phyloP scores from a whole-genome alignment of 1,140 invertebrate species.

The Panonychus citri region DNA sequence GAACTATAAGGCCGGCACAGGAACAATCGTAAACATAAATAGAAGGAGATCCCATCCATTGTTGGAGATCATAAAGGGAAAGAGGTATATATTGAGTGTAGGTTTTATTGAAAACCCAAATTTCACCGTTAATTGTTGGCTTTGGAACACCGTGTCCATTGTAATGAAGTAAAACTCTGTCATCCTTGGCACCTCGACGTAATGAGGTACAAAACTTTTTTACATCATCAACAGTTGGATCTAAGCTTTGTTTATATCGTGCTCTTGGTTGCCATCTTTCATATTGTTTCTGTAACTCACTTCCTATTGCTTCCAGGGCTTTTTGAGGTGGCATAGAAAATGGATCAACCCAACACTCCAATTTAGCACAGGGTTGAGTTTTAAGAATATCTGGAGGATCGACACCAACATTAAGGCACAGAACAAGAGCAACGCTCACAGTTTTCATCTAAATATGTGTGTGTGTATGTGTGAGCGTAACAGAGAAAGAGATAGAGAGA shows the following conservation, averaged over 20 bases:
- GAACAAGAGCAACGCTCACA: slow-evolving; percentile 89
- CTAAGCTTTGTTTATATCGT: slow-evolving; percentile 79
- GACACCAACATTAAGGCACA: slow-evolving; percentile 94
- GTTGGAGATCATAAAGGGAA: slow-evolving; percentile 90
- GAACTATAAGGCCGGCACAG: slow-evolving; percentile 85
- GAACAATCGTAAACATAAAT: slow-evolving; percentile 99
- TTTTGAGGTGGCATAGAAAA: slow-evolving; percentile 65
- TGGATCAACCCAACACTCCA: slow-evolving; percentile 87
- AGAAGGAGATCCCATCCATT: slow-evolving; percentile 95
- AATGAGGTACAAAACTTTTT: slow-evolving; percentile 87
- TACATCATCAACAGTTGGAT: slow-evolving; percentile 93
- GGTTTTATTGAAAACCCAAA: slow-evolving; percentile 97
- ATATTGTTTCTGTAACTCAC: slow-evolving; percentile 80
- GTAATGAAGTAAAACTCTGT: slow-evolving; percentile 95
- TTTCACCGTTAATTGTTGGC: slow-evolving; percentile 92
- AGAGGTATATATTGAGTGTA: slow-evolving; percentile 98
- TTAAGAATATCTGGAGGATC: slow-evolving; percentile 96
- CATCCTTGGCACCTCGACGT: slow-evolving; percentile 92
- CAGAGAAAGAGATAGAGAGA: not conserved
- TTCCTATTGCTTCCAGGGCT: slow-evolving; percentile 74
- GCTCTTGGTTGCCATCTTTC: slow-evolving; percentile 91
- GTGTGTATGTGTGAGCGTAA: not conserved
- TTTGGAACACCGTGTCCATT: slow-evolving; percentile 98
- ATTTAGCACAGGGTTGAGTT: slow-evolving; percentile 75
- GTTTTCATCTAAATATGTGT: slow-evolving; percentile 66